Evolutionary conservation across 2,888 invertebrate genomes (phyloP).

Genomic region (Celastrina argiolus): DNA sequence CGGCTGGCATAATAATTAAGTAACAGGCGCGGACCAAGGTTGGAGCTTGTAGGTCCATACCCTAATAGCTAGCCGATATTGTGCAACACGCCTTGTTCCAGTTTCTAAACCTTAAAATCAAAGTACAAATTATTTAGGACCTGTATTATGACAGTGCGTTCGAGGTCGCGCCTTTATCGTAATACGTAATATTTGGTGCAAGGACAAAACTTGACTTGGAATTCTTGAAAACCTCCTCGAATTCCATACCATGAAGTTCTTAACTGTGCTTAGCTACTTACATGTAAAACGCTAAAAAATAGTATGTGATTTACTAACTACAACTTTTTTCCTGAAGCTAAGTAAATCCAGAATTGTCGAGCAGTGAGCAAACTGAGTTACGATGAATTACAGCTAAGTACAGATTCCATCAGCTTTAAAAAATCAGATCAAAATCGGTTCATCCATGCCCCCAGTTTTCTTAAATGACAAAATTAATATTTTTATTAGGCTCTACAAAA

Average conservation of each 20-base stretch:
- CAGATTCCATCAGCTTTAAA: too few species aligned
- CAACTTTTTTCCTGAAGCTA: too few species aligned
- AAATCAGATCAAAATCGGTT: too few species aligned
- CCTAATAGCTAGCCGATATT: slow-evolving; percentile 56
- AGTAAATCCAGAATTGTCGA: too few species aligned
- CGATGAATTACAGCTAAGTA: too few species aligned
- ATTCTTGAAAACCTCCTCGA: neutral
- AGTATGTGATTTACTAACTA: too few species aligned
- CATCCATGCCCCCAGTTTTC: too few species aligned
- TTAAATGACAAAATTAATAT: too few species aligned
- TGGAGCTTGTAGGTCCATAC: slow-evolving; percentile 61
- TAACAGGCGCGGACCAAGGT: slow-evolving; percentile 72
- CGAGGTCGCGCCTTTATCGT: slow-evolving; percentile 13
- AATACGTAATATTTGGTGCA: neutral
- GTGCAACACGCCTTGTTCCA: slow-evolving; percentile 45
- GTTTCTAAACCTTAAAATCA: slow-evolving; percentile 56
- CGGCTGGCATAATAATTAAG: slow-evolving; percentile 76
- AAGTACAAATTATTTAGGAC: slow-evolving; percentile 70
- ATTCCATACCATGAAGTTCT: neutral
- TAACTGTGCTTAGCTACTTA: too few species aligned
- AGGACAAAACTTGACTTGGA: neutral
- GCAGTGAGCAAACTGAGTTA: too few species aligned
- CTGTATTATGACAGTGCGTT: slow-evolving; percentile 36
- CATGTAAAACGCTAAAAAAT: too few species aligned
- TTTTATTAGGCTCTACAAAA: too few species aligned